Evolutionary conservation across 1,140 invertebrate species (phyloP), one percentile per base, ranked within the genome.

Genomic region (Teleopsis dalmanni): DNA sequence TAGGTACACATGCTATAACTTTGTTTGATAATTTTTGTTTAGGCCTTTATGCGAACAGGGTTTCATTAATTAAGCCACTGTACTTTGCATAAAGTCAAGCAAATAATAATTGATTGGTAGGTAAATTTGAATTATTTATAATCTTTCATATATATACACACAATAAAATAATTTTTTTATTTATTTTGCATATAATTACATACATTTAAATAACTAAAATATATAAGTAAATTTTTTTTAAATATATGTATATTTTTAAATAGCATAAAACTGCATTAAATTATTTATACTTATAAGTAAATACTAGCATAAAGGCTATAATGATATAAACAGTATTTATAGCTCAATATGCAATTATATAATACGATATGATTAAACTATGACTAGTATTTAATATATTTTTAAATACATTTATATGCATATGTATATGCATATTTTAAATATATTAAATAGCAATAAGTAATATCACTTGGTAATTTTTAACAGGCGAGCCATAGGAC

Each of bases 391-490:
- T 27, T 37, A 29, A 26, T 26, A 37, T 47, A 14, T 23, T 38
- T 37, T 47, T 10, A 49, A 25, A 13, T 41, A 46, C 35, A 36
- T 49, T 27, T 48, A 55, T 49, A 19, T 49, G 26, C 46, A 51
- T 52, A 47, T 58, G 19, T 57, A 35, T 56, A 51, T 52, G 45
- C 57, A 43, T 57, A 51, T 54, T 55, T 46, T 59, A 51, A 58
- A 59, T 11, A 27, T 41, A 18, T 47, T 52, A 46, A 43, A 57
- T 67, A 68, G 65, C 64, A 66, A 69, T 66, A 64, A 52, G 61
- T 71, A 71, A 71, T 71, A 71, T 70, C 67, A 71, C 68, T 71
- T 68, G 65, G 65, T 62, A 66, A 70, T 68, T 69, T 68, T 65
- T 50, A 68, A 66, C 65, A 70, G 68, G 68, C 68, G 68, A 71